These are phyloP conservation scores for Musca vetustissima DNA, from an alignment of 1,140 invertebrate species.

Conservation along the genomic window DNA sequence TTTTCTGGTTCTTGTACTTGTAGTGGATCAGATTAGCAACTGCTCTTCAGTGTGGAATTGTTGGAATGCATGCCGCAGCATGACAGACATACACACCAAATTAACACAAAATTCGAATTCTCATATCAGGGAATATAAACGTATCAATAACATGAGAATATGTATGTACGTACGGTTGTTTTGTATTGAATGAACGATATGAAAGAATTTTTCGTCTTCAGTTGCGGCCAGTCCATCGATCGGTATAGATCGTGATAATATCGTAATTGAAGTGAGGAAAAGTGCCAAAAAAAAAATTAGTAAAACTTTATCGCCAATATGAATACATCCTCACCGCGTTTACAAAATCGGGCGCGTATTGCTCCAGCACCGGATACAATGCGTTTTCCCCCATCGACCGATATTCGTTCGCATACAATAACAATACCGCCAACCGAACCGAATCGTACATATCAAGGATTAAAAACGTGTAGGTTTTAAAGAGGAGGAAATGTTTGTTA, in stretches of 20 bases:
- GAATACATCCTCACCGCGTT: constrained; percentile 42
- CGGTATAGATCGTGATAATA: background rate
- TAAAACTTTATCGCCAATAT: constrained; percentile 33
- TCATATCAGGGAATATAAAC: too few relatives aligned
- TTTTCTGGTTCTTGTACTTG: too few relatives aligned
- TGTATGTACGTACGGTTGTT: too few relatives aligned
- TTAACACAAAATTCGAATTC: too few relatives aligned
- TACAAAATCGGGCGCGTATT: constrained; percentile 46
- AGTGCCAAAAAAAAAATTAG: background rate
- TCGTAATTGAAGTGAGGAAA: background rate
- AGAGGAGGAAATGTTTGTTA: background rate
- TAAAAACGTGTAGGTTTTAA: constrained; percentile 47
- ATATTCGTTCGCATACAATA: constrained; percentile 33
- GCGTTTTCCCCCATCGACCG: constrained; percentile 36
- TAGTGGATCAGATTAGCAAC: too few relatives aligned
- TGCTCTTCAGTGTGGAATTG: too few relatives aligned
- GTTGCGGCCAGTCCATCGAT: background rate
- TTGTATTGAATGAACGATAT: background rate
- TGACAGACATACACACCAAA: too few relatives aligned
- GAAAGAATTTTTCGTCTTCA: background rate
- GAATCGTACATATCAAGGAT: constrained; percentile 45
- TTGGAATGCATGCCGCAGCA: too few relatives aligned
- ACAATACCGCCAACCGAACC: constrained; percentile 32
- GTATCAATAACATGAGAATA: too few relatives aligned
- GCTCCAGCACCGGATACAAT: constrained; percentile 33